These are phyloP conservation scores for Gymnodraco acuticeps DNA, from an alignment of 2,797 vertebrate species.

Conservation along the genomic window DNA sequence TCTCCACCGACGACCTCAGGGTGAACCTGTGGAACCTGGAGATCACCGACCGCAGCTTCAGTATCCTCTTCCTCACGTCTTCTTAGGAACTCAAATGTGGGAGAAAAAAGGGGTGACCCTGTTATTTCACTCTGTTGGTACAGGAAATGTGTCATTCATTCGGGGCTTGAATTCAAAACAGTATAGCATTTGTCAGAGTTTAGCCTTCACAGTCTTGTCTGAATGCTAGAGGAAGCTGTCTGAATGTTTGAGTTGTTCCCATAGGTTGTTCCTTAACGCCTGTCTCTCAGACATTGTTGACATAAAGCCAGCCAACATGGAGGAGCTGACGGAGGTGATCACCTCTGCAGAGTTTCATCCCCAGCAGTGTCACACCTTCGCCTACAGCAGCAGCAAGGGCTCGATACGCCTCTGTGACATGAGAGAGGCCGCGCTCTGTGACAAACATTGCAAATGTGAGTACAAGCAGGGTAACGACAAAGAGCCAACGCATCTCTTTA, in stretches of 20 bases:
- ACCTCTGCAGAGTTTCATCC: slow-evolving; percentile 97
- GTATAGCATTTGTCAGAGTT: not conserved
- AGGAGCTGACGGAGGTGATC: slow-evolving; percentile 98
- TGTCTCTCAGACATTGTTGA: slow-evolving; percentile 93
- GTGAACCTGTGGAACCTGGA: slow-evolving; percentile 98
- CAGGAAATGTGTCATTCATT: not conserved
- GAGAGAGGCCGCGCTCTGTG: slow-evolving; percentile 93
- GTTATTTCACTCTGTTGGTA: not conserved
- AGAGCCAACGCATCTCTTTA: not conserved
- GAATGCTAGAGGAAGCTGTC: not conserved
- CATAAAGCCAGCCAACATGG: slow-evolving; percentile 98
- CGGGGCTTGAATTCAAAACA: not conserved
- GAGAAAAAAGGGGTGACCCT: not conserved
- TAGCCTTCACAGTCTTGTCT: not conserved
- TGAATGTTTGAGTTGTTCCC: slow-evolving; percentile 69
- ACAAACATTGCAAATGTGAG: slow-evolving; percentile 97
- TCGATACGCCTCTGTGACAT: slow-evolving; percentile 99
- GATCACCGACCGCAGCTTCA: slow-evolving; percentile 97
- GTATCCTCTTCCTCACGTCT: slow-evolving; percentile 87
- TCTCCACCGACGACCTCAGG: slow-evolving; percentile 96
- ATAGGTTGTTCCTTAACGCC: slow-evolving; percentile 85
- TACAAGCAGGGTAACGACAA: slow-evolving; percentile 35
- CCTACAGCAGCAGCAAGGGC: slow-evolving; percentile 99
- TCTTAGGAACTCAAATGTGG: not conserved
- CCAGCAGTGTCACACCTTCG: slow-evolving; percentile 97